Evolutionary conservation across 2,888 invertebrate genomes (phyloP).

Genomic region (Cheilosia variabilis): DNA sequence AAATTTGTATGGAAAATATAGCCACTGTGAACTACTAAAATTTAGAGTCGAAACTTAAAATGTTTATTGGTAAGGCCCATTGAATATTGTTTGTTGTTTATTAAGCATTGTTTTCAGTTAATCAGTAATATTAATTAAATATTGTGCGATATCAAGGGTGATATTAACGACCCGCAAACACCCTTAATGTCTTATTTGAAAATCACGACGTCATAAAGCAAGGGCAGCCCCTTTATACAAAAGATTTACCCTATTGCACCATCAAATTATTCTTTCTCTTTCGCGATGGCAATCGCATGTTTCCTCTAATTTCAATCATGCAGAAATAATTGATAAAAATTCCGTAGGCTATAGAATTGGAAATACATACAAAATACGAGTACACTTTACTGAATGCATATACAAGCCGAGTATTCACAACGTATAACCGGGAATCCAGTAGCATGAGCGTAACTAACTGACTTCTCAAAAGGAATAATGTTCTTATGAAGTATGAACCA

Average conservation of each 20-base stretch:
- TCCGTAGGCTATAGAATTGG: conserved; percentile 1
- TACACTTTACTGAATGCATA: conserved; percentile 13
- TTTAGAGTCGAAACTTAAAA: too few relatives aligned
- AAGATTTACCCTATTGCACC: neutral
- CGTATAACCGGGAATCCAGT: neutral
- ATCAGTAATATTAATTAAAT: too few relatives aligned
- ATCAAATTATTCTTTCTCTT: neutral
- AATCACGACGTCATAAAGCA: neutral
- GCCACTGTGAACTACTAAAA: too few relatives aligned
- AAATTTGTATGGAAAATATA: too few relatives aligned
- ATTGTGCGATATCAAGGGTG: too few relatives aligned
- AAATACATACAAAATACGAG: neutral
- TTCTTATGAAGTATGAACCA: neutral
- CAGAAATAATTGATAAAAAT: conserved; percentile 36
- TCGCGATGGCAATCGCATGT: neutral
- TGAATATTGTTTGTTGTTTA: too few relatives aligned
- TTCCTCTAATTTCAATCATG: conserved; percentile 28
- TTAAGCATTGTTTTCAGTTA: too few relatives aligned
- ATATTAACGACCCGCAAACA: too few relatives aligned
- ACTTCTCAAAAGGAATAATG: conserved; percentile 16
- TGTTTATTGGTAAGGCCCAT: too few relatives aligned
- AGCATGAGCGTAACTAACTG: conserved; percentile 14
- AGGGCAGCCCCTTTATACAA: neutral
- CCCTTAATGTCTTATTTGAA: too few relatives aligned
- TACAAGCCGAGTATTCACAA: neutral